A percentile compares a stretch with the other conserved stretches of the same genome.
Evolutionary conservation across 2,888 invertebrate species (phyloP).

Genomic region (Chromoteleia sp.): DNA sequence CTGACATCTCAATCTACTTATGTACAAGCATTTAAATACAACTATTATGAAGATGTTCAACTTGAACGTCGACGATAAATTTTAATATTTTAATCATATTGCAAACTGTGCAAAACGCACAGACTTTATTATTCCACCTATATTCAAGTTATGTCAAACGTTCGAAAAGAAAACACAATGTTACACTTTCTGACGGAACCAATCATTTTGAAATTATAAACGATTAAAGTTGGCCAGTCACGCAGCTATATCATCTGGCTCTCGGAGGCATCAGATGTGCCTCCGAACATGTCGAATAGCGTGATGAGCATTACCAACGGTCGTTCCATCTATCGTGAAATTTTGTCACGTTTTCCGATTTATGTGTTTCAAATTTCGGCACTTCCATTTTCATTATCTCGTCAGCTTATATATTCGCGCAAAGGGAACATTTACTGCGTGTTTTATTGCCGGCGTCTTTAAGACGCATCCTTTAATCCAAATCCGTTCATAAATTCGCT

Average conservation of each 20-base stretch:
- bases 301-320: constrained; percentile 41
- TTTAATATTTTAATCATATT: too few relatives aligned
- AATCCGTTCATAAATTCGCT: background rate
- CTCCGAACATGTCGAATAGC: constrained; percentile 26
- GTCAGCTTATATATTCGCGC: constrained; percentile 5
- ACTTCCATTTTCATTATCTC: constrained; percentile 52
- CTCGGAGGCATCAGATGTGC: constrained; percentile 30
- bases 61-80: too few relatives aligned
- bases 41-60: too few relatives aligned
- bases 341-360: constrained; percentile 52
- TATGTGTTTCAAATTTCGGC: constrained; percentile 34
- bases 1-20: too few relatives aligned
- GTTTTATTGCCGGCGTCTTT: background rate
- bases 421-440: background rate
- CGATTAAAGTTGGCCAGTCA: constrained; percentile 46
- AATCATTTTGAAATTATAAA: constrained; percentile 39
- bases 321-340: constrained; percentile 24
- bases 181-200: constrained; percentile 8
- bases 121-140: too few relatives aligned
- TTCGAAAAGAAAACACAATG: constrained; percentile 1
- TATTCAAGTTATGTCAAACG: too few relatives aligned
- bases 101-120: too few relatives aligned
- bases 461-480: background rate
- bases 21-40: too few relatives aligned
- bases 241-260: constrained; percentile 28